Percentiles rank a stretch among this genome's conserved stretches.
These are phyloP conservation scores for Achlya flavicornis DNA, from an alignment of 2,888 invertebrate species.

Conservation along the genomic window DNA sequence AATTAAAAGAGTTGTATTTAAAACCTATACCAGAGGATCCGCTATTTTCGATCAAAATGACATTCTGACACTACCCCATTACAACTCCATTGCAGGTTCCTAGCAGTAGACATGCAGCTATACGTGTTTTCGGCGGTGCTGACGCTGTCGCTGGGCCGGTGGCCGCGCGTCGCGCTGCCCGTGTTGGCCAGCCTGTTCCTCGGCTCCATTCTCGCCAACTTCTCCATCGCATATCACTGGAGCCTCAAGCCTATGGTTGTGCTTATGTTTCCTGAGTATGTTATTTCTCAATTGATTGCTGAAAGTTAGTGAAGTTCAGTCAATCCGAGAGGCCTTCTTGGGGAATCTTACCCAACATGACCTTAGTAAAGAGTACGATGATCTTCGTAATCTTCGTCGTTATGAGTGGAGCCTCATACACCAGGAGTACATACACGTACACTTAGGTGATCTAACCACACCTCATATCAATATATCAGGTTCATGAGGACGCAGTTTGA, in stretches of 20 bases:
- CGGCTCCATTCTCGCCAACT: conserved; percentile 38
- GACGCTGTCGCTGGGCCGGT: conserved; percentile 39
- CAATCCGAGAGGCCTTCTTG: too few relatives aligned
- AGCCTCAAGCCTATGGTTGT: conserved; percentile 50
- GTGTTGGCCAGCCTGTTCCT: conserved; percentile 38
- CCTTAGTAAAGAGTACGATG: too few relatives aligned
- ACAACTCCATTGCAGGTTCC: conserved; percentile 61
- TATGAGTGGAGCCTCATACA: too few relatives aligned
- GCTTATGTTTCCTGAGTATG: conserved; percentile 58
- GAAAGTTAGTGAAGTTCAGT: too few relatives aligned
- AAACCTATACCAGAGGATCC: too few relatives aligned
- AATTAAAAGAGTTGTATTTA: too few relatives aligned
- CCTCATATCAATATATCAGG: conserved; percentile 30
- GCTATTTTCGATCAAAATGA: too few relatives aligned
- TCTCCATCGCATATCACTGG: conserved; percentile 40
- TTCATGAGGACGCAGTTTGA: conserved; percentile 45
- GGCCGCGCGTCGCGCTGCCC: conserved; percentile 34
- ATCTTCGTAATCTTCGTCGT: too few relatives aligned
- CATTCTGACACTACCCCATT: too few relatives aligned
- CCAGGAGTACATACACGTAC: not conserved
- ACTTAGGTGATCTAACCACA: not conserved
- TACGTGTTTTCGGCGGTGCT: conserved; percentile 46
- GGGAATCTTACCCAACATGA: too few relatives aligned
- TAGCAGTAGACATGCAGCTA: conserved; percentile 66
- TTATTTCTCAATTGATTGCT: not conserved